These are phyloP conservation scores for Varanus komodoensis DNA, from an alignment of 2,113 vertebrate species.

Conservation along the genomic window DNA sequence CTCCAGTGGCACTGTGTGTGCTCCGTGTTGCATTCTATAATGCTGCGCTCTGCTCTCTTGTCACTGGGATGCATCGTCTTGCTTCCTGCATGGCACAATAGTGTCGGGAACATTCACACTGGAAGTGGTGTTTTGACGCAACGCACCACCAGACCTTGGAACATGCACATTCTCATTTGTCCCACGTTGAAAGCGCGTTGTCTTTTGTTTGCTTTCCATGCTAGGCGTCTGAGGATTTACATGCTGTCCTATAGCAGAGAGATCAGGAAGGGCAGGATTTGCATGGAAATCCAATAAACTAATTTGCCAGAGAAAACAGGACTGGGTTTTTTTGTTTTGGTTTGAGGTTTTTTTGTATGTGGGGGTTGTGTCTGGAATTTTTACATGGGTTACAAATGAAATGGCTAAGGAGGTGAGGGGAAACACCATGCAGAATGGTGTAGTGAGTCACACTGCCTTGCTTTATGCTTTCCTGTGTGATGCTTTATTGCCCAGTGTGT, in stretches of 20 bases:
- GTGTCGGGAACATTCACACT: neutral
- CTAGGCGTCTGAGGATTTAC: slow-evolving; percentile 13
- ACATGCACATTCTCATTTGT: neutral
- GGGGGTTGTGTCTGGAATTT: slow-evolving; percentile 15
- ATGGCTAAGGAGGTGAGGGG: neutral
- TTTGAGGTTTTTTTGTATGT: too few species aligned
- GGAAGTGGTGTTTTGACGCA: neutral
- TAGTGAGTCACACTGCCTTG: neutral
- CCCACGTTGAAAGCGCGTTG: neutral
- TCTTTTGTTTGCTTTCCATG: neutral
- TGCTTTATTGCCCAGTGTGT: neutral
- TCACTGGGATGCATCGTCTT: neutral
- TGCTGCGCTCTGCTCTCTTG: neutral
- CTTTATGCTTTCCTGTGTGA: neutral
- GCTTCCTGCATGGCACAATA: neutral
- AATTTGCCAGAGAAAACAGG: slow-evolving; percentile 23
- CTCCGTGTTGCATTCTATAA: too few species aligned
- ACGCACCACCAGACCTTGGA: neutral
- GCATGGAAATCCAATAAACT: slow-evolving; percentile 35
- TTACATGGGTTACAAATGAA: neutral
- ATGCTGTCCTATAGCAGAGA: slow-evolving; percentile 20
- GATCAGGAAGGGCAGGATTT: slow-evolving; percentile 19
- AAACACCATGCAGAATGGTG: neutral
- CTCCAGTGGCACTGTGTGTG: neutral
- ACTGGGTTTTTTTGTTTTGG: neutral